A percentile compares a stretch with the other conserved stretches of the same genome.
phyloP scores from a whole-genome alignment of 2,888 invertebrate species.

The Odiellus spinosus region DNA sequence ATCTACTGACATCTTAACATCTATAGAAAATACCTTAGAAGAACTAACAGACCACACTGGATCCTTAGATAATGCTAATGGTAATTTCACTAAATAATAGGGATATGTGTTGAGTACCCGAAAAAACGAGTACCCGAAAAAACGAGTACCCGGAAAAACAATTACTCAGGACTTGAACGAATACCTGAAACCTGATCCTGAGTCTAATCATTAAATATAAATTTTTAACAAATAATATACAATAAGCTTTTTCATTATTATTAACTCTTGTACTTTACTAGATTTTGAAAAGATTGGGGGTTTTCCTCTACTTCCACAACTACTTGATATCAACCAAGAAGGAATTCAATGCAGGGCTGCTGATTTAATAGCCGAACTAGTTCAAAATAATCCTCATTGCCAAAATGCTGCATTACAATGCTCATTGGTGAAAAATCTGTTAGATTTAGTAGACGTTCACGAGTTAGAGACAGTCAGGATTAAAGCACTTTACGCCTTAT shows the following conservation, averaged over 20 bases:
- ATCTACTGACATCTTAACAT: slow-evolving; percentile 39
- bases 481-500: slow-evolving; percentile 60
- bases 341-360: slow-evolving; percentile 47
- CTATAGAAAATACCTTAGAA: slow-evolving; percentile 47
- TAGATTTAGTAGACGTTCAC: slow-evolving; percentile 44
- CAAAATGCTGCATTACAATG: slow-evolving; percentile 50
- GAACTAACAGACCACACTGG: slow-evolving; percentile 50
- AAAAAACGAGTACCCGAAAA: too few relatives aligned
- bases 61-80: slow-evolving; percentile 62
- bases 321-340: slow-evolving; percentile 44
- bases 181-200: too few relatives aligned
- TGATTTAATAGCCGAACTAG: slow-evolving; percentile 54
- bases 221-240: too few relatives aligned
- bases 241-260: too few relatives aligned
- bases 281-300: slow-evolving; percentile 75
- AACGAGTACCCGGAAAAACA: too few relatives aligned
- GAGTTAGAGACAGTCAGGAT: slow-evolving; percentile 39
- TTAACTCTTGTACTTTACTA: too few relatives aligned
- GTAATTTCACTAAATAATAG: too few relatives aligned
- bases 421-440: slow-evolving; percentile 45
- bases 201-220: too few relatives aligned
- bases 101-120: too few relatives aligned
- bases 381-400: slow-evolving; percentile 72
- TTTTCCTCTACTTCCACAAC: slow-evolving; percentile 49
- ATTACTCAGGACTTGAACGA: too few relatives aligned